Evolutionary conservation across 2,797 vertebrate species (phyloP).

Genomic region (Ispidina lecontei): DNA sequence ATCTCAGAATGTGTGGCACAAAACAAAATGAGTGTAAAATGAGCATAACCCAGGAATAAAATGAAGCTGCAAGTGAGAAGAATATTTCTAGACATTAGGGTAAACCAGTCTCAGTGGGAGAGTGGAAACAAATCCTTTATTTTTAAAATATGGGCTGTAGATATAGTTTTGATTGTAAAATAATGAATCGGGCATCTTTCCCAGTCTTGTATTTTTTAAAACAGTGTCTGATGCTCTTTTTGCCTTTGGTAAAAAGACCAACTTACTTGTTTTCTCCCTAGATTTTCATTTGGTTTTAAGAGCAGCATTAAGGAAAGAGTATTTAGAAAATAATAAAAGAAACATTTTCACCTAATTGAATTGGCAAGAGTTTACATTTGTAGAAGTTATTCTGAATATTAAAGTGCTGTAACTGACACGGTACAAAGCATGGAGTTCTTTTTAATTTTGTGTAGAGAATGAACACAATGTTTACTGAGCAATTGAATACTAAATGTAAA

Average conservation of each 20-base stretch:
- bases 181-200: not conserved
- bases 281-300: not conserved
- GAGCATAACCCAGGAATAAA: not conserved
- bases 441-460: not conserved
- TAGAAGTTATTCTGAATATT: not conserved
- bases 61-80: not conserved
- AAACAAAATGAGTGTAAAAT: not conserved
- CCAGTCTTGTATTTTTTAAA: not conserved
- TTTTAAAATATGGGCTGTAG: not conserved
- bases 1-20: not conserved
- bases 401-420: not conserved
- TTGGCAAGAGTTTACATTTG: not conserved
- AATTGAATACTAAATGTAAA: not conserved
- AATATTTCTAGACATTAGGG: not conserved
- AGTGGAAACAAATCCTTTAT: not conserved
- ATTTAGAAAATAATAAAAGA: not conserved
- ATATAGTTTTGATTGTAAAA: not conserved
- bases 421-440: not conserved
- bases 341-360: not conserved
- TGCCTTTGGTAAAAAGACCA: not conserved
- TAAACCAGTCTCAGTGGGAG: not conserved
- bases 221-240: not conserved
- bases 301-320: not conserved
- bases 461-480: not conserved
- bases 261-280: not conserved